Conservation (phyloP, 2,888 invertebrate genomes). For the Agrotis ipsilon region DNA sequence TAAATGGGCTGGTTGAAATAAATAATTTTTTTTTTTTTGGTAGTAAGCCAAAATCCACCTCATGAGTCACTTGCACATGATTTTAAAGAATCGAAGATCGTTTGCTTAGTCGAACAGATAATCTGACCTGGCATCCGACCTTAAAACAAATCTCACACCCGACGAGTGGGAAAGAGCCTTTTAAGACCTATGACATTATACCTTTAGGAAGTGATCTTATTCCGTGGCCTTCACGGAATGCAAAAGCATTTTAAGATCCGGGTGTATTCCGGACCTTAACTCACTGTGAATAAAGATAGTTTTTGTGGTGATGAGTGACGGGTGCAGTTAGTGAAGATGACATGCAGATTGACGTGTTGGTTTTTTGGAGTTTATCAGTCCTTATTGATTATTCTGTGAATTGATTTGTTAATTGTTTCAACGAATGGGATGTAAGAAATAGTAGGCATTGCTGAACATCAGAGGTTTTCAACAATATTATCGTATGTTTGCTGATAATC, state of each 20-base stretch:
- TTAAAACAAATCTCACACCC: neutral
- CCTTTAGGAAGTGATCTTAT: slow-evolving; percentile 50
- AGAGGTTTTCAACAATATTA: neutral
- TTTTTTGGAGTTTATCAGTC: neutral
- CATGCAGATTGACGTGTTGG: neutral
- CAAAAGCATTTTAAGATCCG: slow-evolving; percentile 33
- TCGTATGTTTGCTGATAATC: neutral
- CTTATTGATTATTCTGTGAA: neutral
- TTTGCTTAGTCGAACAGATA: neutral
- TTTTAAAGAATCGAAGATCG: too few species aligned
- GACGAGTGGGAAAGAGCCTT: neutral
- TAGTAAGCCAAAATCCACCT: too few species aligned
- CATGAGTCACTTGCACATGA: too few species aligned
- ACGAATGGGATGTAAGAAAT: neutral
- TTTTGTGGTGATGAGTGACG: slow-evolving; percentile 20
- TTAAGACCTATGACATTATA: slow-evolving; percentile 28
- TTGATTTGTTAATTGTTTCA: neutral
- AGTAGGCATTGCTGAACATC: too few species aligned
- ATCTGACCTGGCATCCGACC: neutral
- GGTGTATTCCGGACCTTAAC: slow-evolving; percentile 32
- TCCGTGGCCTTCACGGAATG: slow-evolving; percentile 24
- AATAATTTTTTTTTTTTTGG: too few species aligned
- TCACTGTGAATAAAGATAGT: slow-evolving; percentile 1
- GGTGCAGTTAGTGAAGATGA: slow-evolving; percentile 23
- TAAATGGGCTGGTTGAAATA: too few species aligned